phyloP scores from a whole-genome alignment of 2,113 vertebrate species.

The Lontra canadensis region DNA sequence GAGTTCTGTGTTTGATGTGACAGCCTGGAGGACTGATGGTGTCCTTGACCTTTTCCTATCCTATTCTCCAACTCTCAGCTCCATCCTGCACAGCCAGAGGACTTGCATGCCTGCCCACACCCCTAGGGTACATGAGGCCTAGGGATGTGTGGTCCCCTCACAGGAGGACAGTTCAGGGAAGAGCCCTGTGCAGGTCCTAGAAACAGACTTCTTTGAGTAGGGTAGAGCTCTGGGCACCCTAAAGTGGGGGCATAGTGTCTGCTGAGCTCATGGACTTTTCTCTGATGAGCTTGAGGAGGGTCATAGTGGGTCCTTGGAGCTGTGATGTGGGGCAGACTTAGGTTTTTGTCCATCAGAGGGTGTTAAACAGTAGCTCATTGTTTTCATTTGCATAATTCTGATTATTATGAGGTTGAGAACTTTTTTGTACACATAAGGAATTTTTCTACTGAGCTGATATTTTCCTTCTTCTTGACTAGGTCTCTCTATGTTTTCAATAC shows the following conservation, averaged over 20 bases:
- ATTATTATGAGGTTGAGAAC: background rate
- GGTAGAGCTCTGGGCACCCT: background rate
- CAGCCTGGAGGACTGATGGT: background rate
- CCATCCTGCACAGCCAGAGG: background rate
- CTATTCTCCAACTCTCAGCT: background rate
- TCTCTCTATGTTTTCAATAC: background rate
- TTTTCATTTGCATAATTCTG: background rate
- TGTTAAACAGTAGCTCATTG: background rate
- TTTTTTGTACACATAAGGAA: background rate
- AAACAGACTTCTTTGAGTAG: background rate
- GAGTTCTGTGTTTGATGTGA: background rate
- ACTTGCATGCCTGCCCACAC: background rate
- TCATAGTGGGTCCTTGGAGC: background rate
- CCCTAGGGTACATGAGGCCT: background rate
- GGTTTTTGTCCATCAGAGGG: background rate
- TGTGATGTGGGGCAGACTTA: background rate
- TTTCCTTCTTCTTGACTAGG: background rate
- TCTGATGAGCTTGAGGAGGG: background rate
- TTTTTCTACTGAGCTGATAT: background rate
- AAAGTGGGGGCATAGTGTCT: background rate
- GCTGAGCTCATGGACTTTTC: background rate
- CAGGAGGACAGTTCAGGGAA: background rate
- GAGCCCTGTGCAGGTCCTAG: background rate
- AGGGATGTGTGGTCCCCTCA: background rate
- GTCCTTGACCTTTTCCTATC: background rate